Evolutionary conservation across 2,797 vertebrate species (phyloP).

Genomic region (Sebastes steindachneri): DNA sequence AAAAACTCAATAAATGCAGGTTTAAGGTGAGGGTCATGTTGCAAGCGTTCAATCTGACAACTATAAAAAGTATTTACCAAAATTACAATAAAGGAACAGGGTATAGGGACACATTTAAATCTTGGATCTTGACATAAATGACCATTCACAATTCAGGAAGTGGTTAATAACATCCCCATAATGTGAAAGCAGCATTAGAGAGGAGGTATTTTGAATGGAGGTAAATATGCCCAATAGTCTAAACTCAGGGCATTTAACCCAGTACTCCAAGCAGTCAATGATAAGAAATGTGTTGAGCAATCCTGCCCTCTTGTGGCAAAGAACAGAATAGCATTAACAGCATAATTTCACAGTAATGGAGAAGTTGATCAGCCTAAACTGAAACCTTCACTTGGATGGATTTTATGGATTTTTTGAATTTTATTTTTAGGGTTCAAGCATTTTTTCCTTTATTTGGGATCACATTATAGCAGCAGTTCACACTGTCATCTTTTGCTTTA

Average conservation of each 20-base stretch:
- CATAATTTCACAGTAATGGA: background rate
- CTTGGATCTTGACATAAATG: background rate
- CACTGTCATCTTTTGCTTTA: no score
- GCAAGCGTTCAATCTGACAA: background rate
- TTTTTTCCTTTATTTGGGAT: no score
- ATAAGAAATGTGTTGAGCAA: slow-evolving; percentile 4
- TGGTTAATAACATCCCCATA: background rate
- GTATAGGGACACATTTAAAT: background rate
- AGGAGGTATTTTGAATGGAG: background rate
- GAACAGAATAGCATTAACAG: slow-evolving; percentile 2
- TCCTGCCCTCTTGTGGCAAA: slow-evolving; percentile 59
- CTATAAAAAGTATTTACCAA: background rate
- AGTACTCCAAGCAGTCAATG: background rate
- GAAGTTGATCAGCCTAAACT: background rate
- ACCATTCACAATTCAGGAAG: background rate
- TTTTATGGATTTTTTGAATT: no score
- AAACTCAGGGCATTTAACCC: background rate
- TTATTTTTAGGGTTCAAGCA: no score
- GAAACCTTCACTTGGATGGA: background rate
- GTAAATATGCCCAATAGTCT: background rate
- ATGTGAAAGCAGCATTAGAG: background rate
- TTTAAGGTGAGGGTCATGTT: background rate
- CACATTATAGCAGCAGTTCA: no score
- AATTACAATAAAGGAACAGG: background rate
- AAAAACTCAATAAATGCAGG: background rate